phyloP scores from a whole-genome alignment of 2,113 vertebrate genomes.

The Zootoca vivipara region DNA sequence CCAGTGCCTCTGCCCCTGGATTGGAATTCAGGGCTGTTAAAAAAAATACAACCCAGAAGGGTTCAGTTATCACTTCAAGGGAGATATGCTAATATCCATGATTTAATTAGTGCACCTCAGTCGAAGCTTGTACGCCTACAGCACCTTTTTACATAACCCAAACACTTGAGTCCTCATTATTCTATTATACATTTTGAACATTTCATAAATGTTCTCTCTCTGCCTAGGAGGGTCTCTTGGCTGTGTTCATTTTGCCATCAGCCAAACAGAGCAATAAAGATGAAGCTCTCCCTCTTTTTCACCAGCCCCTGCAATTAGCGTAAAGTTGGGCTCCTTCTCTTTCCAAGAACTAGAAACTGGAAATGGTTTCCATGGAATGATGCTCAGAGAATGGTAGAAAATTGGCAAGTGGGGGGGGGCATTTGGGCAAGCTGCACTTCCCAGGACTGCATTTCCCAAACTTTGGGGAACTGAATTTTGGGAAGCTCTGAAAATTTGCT shows the following conservation, averaged over 20 bases:
- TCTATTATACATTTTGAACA: slow-evolving; percentile 56
- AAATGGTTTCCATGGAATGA: neutral
- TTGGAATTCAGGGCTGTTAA: neutral
- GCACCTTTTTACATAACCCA: slow-evolving; percentile 64
- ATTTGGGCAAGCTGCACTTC: neutral
- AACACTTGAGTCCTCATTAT: slow-evolving; percentile 60
- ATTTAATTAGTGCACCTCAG: slow-evolving; percentile 64
- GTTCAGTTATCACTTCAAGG: slow-evolving; percentile 57
- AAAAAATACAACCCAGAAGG: neutral
- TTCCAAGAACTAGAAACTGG: neutral
- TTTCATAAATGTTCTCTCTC: slow-evolving; percentile 60
- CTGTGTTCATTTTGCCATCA: neutral
- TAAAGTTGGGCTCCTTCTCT: neutral
- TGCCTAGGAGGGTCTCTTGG: slow-evolving; percentile 51
- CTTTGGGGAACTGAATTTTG: neutral
- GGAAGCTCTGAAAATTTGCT: too few relatives aligned
- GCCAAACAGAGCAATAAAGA: slow-evolving; percentile 27
- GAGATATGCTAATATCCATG: slow-evolving; percentile 60
- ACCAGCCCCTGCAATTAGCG: neutral
- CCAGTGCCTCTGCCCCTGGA: neutral
- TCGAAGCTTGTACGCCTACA: slow-evolving; percentile 60
- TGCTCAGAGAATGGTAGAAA: neutral
- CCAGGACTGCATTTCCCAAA: neutral
- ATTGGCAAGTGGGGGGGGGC: neutral
- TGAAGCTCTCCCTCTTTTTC: neutral